Percentiles rank a stretch among this genome's conserved stretches.
Conservation (phyloP, 2,113 vertebrate genomes). For the Calyptomena viridis region DNA sequence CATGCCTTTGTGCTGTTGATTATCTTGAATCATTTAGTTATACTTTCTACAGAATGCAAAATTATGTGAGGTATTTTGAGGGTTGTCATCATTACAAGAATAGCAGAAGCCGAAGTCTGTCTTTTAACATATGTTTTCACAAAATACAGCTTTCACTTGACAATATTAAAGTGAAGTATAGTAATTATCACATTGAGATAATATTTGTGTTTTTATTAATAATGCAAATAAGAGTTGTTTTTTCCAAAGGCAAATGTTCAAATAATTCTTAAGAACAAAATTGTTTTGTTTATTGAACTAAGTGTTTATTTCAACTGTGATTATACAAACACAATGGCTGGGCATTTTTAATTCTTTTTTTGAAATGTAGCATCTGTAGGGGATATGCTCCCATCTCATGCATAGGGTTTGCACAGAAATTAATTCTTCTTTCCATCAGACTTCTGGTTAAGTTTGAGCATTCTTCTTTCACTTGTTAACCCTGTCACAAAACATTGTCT, state of each 20-base stretch:
- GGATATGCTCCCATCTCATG: not conserved
- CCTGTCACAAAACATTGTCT: not conserved
- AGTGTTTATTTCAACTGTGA: not conserved
- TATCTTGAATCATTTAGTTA: not conserved
- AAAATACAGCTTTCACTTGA: slow-evolving; percentile 37
- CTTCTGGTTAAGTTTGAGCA: not conserved
- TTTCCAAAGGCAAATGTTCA: not conserved
- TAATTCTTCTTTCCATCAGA: not conserved
- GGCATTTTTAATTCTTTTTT: not conserved
- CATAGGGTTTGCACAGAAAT: not conserved
- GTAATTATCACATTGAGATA: slow-evolving; percentile 37
- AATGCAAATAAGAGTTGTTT: slow-evolving; percentile 25
- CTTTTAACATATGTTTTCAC: not conserved
- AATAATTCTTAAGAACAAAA: not conserved
- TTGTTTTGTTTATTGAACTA: not conserved
- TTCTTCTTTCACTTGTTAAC: not conserved
- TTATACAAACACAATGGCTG: not conserved
- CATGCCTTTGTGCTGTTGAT: not conserved
- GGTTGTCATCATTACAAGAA: not conserved
- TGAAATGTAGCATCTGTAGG: not conserved
- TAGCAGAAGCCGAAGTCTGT: slow-evolving; percentile 3
- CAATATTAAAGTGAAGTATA: slow-evolving; percentile 5
- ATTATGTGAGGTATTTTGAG: not conserved
- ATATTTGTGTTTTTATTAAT: slow-evolving; percentile 43
- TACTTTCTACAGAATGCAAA: not conserved